Conservation (phyloP, 2,113 vertebrate genomes). For the Chunga burmeisteri region DNA sequence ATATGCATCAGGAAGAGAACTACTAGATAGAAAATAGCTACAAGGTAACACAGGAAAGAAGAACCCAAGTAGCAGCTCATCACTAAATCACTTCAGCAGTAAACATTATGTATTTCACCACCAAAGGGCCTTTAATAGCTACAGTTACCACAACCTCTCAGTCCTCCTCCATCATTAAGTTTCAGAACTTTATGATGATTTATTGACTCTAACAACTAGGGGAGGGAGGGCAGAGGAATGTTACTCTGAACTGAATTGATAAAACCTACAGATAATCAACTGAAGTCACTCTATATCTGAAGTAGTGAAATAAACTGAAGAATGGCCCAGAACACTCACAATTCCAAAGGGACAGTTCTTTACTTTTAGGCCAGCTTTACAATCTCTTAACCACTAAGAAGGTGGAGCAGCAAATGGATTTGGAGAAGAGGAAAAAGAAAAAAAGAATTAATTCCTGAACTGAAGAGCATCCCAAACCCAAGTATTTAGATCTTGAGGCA, state of each 20-base stretch:
- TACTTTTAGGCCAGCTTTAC: background rate
- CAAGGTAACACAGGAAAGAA: background rate
- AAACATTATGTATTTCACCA: background rate
- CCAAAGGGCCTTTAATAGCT: background rate
- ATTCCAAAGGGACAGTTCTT: background rate
- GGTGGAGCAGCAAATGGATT: background rate
- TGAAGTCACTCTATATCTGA: background rate
- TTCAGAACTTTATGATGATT: background rate
- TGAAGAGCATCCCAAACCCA: background rate
- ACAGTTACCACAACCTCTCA: background rate
- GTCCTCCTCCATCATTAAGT: background rate
- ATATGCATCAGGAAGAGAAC: background rate
- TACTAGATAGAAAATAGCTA: background rate
- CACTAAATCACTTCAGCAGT: background rate
- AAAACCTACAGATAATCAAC: background rate
- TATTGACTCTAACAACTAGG: background rate
- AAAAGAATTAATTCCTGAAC: background rate
- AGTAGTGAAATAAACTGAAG: background rate
- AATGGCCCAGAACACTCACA: fast-evolving
- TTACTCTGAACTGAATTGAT: background rate
- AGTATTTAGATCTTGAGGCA: background rate
- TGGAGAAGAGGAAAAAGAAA: background rate
- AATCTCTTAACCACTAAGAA: background rate
- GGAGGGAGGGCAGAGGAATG: background rate
- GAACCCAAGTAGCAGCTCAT: background rate